A percentile compares a stretch with the other conserved stretches of the same genome.
Conservation (phyloP, 2,113 vertebrate genomes). For the Pontoporia blainvillei region DNA sequence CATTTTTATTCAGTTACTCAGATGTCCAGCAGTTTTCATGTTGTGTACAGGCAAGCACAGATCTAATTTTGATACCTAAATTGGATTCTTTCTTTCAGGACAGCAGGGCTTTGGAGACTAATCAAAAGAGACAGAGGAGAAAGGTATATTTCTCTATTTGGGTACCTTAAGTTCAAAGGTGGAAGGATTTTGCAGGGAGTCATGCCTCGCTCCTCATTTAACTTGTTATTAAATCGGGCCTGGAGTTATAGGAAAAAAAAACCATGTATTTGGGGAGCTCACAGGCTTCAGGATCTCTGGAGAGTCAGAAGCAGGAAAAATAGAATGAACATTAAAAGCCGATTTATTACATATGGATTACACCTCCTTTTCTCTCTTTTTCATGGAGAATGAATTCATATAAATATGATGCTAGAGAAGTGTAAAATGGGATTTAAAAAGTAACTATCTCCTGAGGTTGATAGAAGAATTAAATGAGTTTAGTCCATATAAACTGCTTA, state of each 20-base stretch:
- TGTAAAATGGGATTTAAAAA: not conserved
- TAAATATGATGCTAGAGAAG: not conserved
- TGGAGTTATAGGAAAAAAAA: not conserved
- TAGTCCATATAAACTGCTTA: not conserved
- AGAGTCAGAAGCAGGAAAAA: not conserved
- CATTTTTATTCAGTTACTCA: conserved; percentile 35
- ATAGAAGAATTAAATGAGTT: not conserved
- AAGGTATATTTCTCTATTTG: not conserved
- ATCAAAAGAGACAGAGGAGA: not conserved
- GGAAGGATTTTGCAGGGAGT: not conserved
- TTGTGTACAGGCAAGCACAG: conserved; percentile 4
- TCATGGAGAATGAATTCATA: not conserved
- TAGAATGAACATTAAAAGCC: not conserved
- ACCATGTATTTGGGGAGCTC: not conserved
- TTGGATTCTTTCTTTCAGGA: conserved; percentile 18
- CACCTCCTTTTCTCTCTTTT: conserved; percentile 17
- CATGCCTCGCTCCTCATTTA: not conserved
- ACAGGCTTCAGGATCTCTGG: not conserved
- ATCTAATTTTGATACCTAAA: conserved; percentile 9
- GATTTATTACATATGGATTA: not conserved
- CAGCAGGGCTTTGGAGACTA: not conserved
- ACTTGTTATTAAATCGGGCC: not conserved
- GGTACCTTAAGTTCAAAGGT: not conserved
- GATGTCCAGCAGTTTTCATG: not conserved
- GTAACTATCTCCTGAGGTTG: not conserved